A percentile compares a stretch with the other conserved stretches of the same genome.
Conservation (phyloP, 2,888 invertebrate genomes). For the Gonocerus acuteangulatus region DNA sequence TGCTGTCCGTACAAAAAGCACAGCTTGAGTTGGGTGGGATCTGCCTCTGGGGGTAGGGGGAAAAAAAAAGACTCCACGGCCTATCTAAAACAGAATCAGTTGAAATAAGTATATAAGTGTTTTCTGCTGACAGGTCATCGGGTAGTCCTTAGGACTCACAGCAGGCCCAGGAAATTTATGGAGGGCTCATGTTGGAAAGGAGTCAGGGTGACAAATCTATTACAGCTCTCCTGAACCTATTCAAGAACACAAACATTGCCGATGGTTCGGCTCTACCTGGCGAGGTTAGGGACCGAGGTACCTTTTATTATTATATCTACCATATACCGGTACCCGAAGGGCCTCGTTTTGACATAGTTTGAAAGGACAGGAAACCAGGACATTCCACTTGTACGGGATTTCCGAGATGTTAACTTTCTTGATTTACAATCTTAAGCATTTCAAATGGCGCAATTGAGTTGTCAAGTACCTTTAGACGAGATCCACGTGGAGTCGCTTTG, state of each 20-base stretch:
- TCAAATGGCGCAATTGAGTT: too few species aligned
- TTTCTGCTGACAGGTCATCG: constrained; percentile 19
- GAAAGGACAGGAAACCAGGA: too few species aligned
- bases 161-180: constrained; percentile 6
- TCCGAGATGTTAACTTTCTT: too few species aligned
- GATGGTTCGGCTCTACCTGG: constrained; percentile 1
- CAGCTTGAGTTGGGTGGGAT: too few species aligned
- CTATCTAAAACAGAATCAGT: constrained; percentile 20
- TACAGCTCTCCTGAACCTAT: constrained; percentile 3
- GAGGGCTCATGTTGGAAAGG: background rate
- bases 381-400: too few species aligned
- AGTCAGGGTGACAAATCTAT: constrained; percentile 16
- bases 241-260: constrained; percentile 4
- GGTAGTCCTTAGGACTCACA: background rate
- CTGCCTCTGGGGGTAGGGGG: background rate
- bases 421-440: too few species aligned
- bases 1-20: background rate
- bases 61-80: background rate
- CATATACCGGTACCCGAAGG: too few species aligned
- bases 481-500: too few species aligned
- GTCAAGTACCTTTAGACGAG: too few species aligned
- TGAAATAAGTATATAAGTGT: constrained; percentile 13
- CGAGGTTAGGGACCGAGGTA: background rate
- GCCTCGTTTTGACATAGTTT: too few species aligned
- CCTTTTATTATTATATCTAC: too few species aligned